Evolutionary conservation across 2,113 vertebrate genomes (phyloP).

Genomic region (Acinonyx jubatus): DNA sequence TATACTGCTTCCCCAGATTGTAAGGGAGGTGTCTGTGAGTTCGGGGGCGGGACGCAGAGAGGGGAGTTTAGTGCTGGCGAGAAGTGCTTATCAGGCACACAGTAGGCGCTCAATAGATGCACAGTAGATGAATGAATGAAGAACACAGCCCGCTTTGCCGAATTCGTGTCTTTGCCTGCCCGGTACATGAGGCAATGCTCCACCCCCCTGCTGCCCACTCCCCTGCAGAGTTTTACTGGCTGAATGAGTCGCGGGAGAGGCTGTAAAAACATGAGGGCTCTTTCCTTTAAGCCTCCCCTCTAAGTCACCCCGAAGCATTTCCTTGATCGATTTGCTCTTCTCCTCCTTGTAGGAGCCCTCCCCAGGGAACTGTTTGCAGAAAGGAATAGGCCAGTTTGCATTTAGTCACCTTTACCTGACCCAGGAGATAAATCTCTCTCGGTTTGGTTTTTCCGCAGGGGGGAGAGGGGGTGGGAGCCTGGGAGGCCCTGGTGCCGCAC

Average conservation of each 20-base stretch:
- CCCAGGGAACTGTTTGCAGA: constrained; percentile 55
- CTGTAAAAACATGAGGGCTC: constrained; percentile 30
- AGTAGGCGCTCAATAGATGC: background rate
- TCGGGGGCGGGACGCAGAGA: background rate
- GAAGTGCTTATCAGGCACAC: background rate
- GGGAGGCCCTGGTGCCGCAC: background rate
- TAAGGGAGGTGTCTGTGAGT: background rate
- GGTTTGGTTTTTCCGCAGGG: background rate
- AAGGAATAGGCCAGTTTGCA: constrained; percentile 65
- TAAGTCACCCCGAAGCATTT: constrained; percentile 69
- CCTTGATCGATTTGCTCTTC: constrained; percentile 48
- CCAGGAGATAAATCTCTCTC: constrained; percentile 78
- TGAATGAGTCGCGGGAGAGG: background rate
- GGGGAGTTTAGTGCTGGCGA: background rate
- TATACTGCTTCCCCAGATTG: background rate
- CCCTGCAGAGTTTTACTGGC: background rate
- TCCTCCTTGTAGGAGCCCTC: constrained; percentile 50
- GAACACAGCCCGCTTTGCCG: background rate
- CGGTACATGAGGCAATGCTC: fast-evolving
- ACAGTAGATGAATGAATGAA: too few species aligned
- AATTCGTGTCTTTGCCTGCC: background rate
- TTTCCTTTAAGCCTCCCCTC: constrained; percentile 59
- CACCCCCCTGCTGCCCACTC: background rate
- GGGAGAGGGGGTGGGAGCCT: background rate
- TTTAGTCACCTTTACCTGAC: constrained; percentile 78